These are phyloP conservation scores for Diplodus puntazzo DNA, from an alignment of 2,797 vertebrate genomes.

Conservation along the genomic window DNA sequence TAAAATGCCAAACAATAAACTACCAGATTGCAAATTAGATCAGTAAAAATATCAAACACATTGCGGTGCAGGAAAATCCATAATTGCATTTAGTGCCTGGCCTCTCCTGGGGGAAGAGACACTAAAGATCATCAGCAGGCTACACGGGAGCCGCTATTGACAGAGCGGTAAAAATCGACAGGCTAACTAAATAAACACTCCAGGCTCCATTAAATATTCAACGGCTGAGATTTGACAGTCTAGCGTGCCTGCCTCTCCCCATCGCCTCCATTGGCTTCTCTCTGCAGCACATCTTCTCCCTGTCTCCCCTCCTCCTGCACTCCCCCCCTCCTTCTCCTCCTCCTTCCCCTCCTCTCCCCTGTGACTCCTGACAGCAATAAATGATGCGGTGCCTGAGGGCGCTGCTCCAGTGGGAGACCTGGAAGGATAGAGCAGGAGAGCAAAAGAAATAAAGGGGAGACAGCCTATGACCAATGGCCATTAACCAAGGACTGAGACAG, in stretches of 20 bases:
- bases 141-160: conserved; percentile 98
- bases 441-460: conserved; percentile 77
- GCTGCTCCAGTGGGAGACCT: conserved; percentile 83
- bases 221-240: conserved; percentile 96
- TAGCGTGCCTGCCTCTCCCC: conserved; percentile 81
- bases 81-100: conserved; percentile 99
- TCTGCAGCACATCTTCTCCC: conserved; percentile 78
- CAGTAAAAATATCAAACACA: conserved; percentile 99
- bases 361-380: conserved; percentile 87
- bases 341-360: conserved; percentile 53
- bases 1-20: conserved; percentile 99
- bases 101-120: conserved; percentile 92
- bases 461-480: conserved; percentile 86
- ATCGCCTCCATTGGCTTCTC: conserved; percentile 76
- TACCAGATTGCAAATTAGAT: conserved; percentile 99
- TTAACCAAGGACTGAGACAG: conserved; percentile 83
- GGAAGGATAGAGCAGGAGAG: conserved; percentile 84
- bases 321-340: conserved; percentile 17
- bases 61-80: conserved; percentile 98
- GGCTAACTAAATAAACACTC: conserved; percentile 99
- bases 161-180: conserved; percentile 99
- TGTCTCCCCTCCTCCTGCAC: conserved; percentile 51
- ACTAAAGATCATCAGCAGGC: conserved; percentile 98
- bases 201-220: conserved; percentile 99
- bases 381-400: conserved; percentile 88